Conservation (phyloP, 1,140 invertebrate species). For the Pteromalus puparum region DNA sequence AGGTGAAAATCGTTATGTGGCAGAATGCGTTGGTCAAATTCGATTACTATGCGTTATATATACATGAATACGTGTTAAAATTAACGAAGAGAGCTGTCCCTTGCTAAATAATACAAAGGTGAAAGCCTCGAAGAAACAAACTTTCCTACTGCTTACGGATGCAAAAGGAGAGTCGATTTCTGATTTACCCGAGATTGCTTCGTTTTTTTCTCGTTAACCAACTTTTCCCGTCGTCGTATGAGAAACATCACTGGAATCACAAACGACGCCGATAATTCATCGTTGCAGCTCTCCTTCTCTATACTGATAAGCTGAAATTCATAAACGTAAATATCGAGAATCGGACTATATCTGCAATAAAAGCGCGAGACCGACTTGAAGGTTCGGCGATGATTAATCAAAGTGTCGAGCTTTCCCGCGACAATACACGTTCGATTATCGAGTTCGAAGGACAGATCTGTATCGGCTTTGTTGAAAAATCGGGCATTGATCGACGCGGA, state of each 20-base stretch:
- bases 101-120: too few species aligned
- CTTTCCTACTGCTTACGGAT: not conserved
- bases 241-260: not conserved
- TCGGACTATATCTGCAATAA: too few species aligned
- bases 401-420: slow-evolving; percentile 9
- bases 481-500: slow-evolving; percentile 17
- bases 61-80: too few species aligned
- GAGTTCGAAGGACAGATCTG: not conserved
- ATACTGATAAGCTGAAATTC: too few species aligned
- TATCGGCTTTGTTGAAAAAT: slow-evolving; percentile 4
- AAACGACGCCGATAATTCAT: not conserved
- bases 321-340: too few species aligned
- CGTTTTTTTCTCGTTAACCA: not conserved
- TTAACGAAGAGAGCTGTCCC: too few species aligned
- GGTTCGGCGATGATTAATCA: slow-evolving; percentile 24
- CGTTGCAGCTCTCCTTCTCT: not conserved
- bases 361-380: slow-evolving; percentile 5
- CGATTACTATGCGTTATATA: too few species aligned
- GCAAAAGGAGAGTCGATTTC: slow-evolving; percentile 5
- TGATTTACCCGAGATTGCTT: not conserved
- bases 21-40: too few species aligned
- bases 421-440: slow-evolving; percentile 32
- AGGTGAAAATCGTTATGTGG: too few species aligned
- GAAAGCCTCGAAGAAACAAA: too few species aligned
- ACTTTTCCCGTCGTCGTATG: not conserved